These are phyloP conservation scores for Plotosus lineatus DNA, from an alignment of 2,113 vertebrate genomes.

Conservation along the genomic window DNA sequence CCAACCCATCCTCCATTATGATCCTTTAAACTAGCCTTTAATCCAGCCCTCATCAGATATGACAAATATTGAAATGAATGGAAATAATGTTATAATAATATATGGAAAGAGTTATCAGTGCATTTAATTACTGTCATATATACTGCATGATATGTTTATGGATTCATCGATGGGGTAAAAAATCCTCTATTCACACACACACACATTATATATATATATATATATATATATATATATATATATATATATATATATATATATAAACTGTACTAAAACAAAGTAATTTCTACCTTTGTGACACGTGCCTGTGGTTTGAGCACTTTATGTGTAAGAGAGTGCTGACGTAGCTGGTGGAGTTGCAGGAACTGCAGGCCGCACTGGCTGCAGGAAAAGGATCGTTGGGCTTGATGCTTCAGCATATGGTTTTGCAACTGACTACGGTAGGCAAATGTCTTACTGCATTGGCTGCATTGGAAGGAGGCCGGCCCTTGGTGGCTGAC, in stretches of 20 bases:
- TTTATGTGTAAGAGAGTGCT: constrained; percentile 97
- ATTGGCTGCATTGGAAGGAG: constrained; percentile 93
- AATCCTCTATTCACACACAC: too few species aligned
- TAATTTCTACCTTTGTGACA: constrained; percentile 57
- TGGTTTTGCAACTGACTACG: constrained; percentile 98
- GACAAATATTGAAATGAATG: too few species aligned
- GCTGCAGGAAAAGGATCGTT: constrained; percentile 83
- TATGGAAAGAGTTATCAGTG: too few species aligned
- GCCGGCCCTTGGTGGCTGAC: constrained; percentile 92
- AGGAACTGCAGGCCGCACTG: constrained; percentile 97
- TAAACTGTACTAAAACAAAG: neutral
- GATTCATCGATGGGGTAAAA: too few species aligned
- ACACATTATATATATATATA: neutral
- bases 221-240: neutral
- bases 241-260: neutral
- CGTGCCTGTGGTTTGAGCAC: constrained; percentile 71
- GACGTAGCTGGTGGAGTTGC: constrained; percentile 96
- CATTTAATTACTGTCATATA: too few species aligned
- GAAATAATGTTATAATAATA: too few species aligned
- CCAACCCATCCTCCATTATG: too few species aligned
- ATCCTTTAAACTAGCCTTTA: too few species aligned
- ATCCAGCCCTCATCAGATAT: too few species aligned
- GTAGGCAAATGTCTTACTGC: constrained; percentile 93
- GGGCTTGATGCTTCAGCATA: constrained; percentile 94
- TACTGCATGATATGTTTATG: too few species aligned